Evolutionary conservation across 1,140 invertebrate genomes (phyloP).

Genomic region (Brachionus plicatilis): DNA sequence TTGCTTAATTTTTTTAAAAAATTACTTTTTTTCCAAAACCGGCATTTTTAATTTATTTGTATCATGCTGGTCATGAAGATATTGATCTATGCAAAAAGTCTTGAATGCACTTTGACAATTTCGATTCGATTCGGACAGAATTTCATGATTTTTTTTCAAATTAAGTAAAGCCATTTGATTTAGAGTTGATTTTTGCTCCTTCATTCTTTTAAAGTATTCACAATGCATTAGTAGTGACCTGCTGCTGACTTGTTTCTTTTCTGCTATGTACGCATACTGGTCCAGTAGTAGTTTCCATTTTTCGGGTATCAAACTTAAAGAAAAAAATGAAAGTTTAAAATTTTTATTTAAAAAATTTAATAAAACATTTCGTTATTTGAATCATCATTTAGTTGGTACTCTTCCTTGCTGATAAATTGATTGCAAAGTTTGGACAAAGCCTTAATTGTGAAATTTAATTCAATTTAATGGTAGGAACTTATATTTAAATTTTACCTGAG

Average conservation of each 20-base stretch:
- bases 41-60: background rate
- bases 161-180: slow-evolving; percentile 29
- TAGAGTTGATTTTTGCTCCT: background rate
- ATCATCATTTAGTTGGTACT: slow-evolving; percentile 9
- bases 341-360: background rate
- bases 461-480: background rate
- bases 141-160: slow-evolving; percentile 9
- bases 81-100: slow-evolving; percentile 35
- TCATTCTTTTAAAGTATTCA: slow-evolving; percentile 21
- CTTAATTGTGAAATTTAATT: background rate
- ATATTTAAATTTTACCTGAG: background rate
- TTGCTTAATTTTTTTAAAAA: background rate
- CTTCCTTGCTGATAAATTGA: slow-evolving; percentile 5
- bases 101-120: slow-evolving; percentile 11
- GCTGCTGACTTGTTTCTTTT: slow-evolving; percentile 25
- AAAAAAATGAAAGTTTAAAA: background rate
- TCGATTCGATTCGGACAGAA: background rate
- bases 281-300: slow-evolving; percentile 30
- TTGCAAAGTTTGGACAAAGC: slow-evolving; percentile 6
- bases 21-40: slow-evolving; percentile 31
- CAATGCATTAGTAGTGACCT: background rate
- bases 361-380: background rate
- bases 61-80: background rate
- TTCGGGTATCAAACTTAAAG: background rate
- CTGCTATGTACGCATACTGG: slow-evolving; percentile 29